A percentile compares a stretch with the other conserved stretches of the same genome.
Conservation (phyloP, 2,888 invertebrate genomes). For the Dione vanillae region DNA sequence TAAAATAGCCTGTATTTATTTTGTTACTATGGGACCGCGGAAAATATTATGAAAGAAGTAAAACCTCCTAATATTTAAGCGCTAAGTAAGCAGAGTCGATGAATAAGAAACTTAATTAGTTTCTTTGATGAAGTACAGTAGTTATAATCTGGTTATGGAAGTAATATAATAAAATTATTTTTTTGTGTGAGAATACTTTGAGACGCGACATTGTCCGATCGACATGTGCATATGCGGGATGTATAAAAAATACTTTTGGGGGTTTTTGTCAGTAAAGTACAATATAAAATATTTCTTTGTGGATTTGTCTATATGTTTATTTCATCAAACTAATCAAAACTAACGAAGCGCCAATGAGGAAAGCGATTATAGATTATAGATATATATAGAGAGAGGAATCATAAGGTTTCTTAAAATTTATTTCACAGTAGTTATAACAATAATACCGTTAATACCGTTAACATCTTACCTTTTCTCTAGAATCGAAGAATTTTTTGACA, state of each 20-base stretch:
- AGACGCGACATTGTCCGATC: too few species aligned
- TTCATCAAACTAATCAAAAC: neutral
- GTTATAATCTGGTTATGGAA: neutral
- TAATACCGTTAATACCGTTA: conserved; percentile 2
- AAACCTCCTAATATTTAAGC: neutral
- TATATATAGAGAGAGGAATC: too few species aligned
- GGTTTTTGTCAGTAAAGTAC: too few species aligned
- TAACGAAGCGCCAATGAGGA: neutral
- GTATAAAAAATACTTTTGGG: too few species aligned
- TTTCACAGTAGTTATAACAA: neutral
- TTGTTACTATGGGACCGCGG: neutral
- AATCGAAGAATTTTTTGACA: conserved; percentile 15
- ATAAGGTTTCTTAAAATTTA: neutral
- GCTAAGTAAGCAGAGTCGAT: neutral
- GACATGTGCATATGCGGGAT: too few species aligned
- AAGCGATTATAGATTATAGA: neutral
- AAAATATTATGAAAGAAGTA: neutral
- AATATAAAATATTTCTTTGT: too few species aligned
- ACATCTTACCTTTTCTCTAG: neutral
- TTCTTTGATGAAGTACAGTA: neutral
- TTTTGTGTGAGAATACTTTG: neutral
- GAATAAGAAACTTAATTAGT: neutral
- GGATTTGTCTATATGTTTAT: too few species aligned
- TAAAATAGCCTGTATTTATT: neutral
- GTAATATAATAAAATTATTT: neutral